phyloP scores from a whole-genome alignment of 2,113 vertebrate genomes.

The Neodontobutis hainanensis region DNA sequence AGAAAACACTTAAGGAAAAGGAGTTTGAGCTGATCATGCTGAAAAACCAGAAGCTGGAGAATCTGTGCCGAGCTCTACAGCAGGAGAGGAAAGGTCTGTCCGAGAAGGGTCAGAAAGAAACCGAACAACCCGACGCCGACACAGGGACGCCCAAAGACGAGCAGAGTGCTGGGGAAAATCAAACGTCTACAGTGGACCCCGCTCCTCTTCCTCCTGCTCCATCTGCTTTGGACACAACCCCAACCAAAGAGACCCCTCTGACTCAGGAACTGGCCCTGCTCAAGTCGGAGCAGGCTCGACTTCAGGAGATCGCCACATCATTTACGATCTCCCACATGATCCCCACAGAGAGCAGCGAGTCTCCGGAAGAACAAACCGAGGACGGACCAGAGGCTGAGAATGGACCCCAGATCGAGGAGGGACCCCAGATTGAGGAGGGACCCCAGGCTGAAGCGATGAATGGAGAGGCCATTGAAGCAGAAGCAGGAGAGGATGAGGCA shows the following conservation, averaged over 20 bases:
- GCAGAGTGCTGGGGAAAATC: constrained; percentile 19
- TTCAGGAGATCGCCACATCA: constrained; percentile 81
- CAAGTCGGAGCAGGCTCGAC: constrained; percentile 71
- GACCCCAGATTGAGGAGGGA: constrained; percentile 19
- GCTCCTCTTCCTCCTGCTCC: background rate
- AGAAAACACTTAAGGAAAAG: constrained; percentile 84
- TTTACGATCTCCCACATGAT: constrained; percentile 79
- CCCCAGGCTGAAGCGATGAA: constrained; percentile 29
- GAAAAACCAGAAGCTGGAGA: constrained; percentile 95
- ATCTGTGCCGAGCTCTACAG: constrained; percentile 93
- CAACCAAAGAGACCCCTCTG: constrained; percentile 10
- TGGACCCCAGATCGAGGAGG: constrained; percentile 19
- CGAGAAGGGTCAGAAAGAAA: constrained; percentile 85
- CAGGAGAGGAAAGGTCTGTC: constrained; percentile 90
- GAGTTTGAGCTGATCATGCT: constrained; percentile 89
- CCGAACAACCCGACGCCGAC: constrained; percentile 23
- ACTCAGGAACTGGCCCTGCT: constrained; percentile 57
- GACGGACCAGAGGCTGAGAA: constrained; percentile 33
- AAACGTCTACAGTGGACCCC: constrained; percentile 3
- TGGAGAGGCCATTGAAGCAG: constrained; percentile 13
- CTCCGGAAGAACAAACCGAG: constrained; percentile 29
- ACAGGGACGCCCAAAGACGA: constrained; percentile 23
- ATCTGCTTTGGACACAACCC: background rate
- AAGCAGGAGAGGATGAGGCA: constrained; percentile 6
- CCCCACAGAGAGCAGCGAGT: constrained; percentile 49